Base-by-base conservation (phyloP, 2,797 vertebrate genomes). In the Protosalanx chinensis region DNA sequence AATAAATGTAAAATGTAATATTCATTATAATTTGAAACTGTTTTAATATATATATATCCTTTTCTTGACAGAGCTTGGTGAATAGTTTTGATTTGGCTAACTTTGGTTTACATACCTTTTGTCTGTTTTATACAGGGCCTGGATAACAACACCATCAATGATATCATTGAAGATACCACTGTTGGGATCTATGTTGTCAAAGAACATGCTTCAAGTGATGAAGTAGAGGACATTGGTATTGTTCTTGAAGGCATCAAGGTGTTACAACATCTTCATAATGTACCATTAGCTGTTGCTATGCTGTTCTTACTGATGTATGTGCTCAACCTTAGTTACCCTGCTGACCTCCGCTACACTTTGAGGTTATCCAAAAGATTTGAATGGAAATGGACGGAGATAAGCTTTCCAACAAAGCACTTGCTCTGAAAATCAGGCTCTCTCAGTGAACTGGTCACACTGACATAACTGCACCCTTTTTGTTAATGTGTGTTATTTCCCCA, bases 161-260 rank as follows among this genome's bases (percentile, higher is more conserved):
- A 58, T 6, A 67, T 57, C 51, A 71, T 71, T 49, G 68, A 71
- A 13, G 68, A 65, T 15, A 75, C 33, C 63, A 75, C 68, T 51
- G 10, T 75, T 20, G 61, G 63, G 16, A 60, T 71, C 16, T 70
- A 64, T 46, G 35, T 71, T 71, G 2, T 71, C 5, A 59, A 66
- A 61, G 68, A 60, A 37, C 49, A 75, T 56, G 59, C 72, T 64
- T 23, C 33, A 30, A 68, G 67, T 62, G 35, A 60, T 23, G 57
- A 68, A 61, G 35, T 27, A 51, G 35, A 68, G 58, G 65, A 68
- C 58, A 68, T 61, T 4, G 37, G 72, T 2, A 68, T 73, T 63
- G 65, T 73, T 46, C 58, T 73, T 51, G 65, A 73, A 68, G 65
- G 72, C 35, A 18, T 61, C 49, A 63, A 53, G 41, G 33, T 73